Conservation (phyloP, 1,140 invertebrate genomes). For the Cotesia chilonis region DNA sequence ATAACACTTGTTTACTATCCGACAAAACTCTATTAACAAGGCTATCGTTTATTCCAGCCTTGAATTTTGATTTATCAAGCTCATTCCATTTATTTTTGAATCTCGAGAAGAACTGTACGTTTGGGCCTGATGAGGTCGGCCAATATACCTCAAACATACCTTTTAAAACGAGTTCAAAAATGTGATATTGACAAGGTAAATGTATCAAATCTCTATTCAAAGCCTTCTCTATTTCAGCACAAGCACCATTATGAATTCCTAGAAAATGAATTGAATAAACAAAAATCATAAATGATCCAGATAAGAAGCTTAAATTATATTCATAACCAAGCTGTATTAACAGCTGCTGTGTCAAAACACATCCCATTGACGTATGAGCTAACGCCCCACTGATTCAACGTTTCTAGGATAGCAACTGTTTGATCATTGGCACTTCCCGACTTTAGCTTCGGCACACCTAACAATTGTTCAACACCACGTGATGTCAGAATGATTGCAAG, state of each 20-base stretch:
- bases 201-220: conserved; percentile 15
- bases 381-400: conserved; percentile 37
- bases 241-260: conserved; percentile 32
- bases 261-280: background rate
- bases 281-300: background rate
- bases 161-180: too few relatives aligned
- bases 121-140: too few relatives aligned
- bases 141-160: too few relatives aligned
- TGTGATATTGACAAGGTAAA: too few relatives aligned
- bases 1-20: conserved; percentile 21
- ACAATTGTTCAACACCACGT: conserved; percentile 43
- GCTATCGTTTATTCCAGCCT: conserved; percentile 21
- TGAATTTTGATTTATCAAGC: conserved; percentile 23
- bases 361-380: background rate
- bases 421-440: conserved; percentile 43
- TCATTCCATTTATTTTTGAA: conserved; percentile 8
- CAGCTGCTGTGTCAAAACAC: conserved; percentile 42
- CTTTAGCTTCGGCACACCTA: conserved; percentile 49
- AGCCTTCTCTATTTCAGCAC: conserved; percentile 23
- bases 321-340: conserved; percentile 32
- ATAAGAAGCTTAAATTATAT: background rate
- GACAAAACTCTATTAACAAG: conserved; percentile 24
- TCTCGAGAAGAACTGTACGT: too few relatives aligned
- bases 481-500: conserved; percentile 48
- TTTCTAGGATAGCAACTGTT: conserved; percentile 43